These are phyloP conservation scores for Chunga burmeisteri DNA, from an alignment of 2,113 vertebrate genomes.

Conservation along the genomic window DNA sequence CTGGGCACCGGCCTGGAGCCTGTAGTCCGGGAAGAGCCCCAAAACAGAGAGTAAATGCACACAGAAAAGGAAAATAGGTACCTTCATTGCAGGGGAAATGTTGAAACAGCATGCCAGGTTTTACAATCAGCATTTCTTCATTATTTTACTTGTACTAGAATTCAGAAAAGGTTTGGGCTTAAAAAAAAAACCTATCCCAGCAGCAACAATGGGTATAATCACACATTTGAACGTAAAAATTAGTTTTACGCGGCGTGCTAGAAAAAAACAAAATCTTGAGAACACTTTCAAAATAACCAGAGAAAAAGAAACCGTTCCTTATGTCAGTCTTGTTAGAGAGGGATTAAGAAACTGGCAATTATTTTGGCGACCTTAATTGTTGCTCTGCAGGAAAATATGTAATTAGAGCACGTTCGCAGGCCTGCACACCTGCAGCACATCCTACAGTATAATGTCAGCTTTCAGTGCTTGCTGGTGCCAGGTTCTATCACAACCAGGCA, in stretches of 20 bases:
- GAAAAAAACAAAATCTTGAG: constrained; percentile 76
- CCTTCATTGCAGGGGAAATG: constrained; percentile 51
- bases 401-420: constrained; percentile 92
- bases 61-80: constrained; percentile 39
- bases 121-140: constrained; percentile 64
- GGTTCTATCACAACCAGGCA: constrained; percentile 93
- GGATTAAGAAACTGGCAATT: constrained; percentile 95
- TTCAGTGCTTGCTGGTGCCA: constrained; percentile 90
- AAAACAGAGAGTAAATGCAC: background rate
- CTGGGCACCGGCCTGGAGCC: background rate
- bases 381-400: constrained; percentile 92
- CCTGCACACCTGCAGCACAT: constrained; percentile 98
- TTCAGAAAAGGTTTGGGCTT: constrained; percentile 63
- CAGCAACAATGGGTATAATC: constrained; percentile 75
- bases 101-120: constrained; percentile 56
- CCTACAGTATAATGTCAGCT: constrained; percentile 93
- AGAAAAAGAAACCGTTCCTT: constrained; percentile 79
- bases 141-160: constrained; percentile 66
- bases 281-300: constrained; percentile 78
- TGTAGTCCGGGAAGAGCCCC: background rate
- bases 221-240: constrained; percentile 73
- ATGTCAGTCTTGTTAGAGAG: constrained; percentile 86
- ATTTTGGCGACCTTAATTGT: constrained; percentile 99
- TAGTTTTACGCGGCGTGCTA: constrained; percentile 71
- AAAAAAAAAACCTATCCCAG: background rate